Evolutionary conservation across 2,888 invertebrate species (phyloP).

Genomic region (Maniola hyperantus): DNA sequence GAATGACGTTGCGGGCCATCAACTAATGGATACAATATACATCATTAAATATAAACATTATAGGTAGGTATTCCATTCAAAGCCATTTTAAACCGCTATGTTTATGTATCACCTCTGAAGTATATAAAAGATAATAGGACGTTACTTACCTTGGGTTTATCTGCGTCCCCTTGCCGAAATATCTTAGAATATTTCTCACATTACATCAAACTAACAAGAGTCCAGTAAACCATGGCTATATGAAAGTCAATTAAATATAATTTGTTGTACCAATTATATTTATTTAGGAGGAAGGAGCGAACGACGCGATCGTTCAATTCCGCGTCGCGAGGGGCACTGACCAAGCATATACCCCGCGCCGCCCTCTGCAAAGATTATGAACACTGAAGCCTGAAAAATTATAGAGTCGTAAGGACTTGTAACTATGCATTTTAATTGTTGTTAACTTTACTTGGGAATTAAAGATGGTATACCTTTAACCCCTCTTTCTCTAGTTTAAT

Average conservation of each 20-base stretch:
- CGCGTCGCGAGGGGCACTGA: slow-evolving; percentile 74
- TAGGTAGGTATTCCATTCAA: neutral
- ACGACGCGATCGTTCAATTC: slow-evolving; percentile 46
- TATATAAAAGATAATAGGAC: slow-evolving; percentile 16
- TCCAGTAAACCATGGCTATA: slow-evolving; percentile 12
- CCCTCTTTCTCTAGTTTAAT: no score
- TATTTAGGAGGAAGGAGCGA: neutral
- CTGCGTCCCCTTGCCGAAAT: neutral
- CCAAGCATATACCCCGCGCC: slow-evolving; percentile 65
- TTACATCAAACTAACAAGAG: slow-evolving; percentile 11
- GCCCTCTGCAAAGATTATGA: slow-evolving; percentile 58
- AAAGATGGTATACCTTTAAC: no score
- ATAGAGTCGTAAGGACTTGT: neutral
- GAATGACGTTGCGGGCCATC: no score
- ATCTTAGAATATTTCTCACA: neutral
- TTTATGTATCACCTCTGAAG: slow-evolving; percentile 8
- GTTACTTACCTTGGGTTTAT: slow-evolving; percentile 30
- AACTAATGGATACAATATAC: neutral
- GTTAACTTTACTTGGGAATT: no score
- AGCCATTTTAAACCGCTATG: slow-evolving; percentile 12
- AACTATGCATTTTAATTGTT: neutral
- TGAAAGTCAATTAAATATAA: neutral
- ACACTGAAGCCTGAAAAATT: slow-evolving; percentile 50
- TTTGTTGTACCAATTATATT: slow-evolving; percentile 21
- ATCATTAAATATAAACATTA: neutral